A percentile compares a stretch with the other conserved stretches of the same genome.
These are phyloP conservation scores for Gnathonemus echidnorhynchus DNA, from an alignment of 2,113 vertebrate species.

Conservation along the genomic window DNA sequence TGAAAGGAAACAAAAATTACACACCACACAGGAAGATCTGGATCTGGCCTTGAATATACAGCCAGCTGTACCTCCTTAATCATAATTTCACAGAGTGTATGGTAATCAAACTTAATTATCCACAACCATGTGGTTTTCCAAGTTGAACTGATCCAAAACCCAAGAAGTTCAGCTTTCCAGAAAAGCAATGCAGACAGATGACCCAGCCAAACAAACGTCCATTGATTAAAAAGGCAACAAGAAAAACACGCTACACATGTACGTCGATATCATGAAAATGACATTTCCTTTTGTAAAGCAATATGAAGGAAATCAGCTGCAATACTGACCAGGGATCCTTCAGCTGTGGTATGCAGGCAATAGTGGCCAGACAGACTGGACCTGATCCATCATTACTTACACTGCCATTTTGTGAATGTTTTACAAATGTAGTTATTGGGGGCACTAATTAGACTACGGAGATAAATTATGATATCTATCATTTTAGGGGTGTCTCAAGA, in stretches of 20 bases:
- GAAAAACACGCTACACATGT: background rate
- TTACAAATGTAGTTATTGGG: background rate
- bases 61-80: background rate
- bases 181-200: background rate
- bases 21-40: background rate
- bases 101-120: background rate
- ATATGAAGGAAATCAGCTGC: background rate
- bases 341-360: background rate
- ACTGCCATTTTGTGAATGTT: background rate
- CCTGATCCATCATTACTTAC: background rate
- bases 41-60: background rate
- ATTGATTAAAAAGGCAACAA: background rate
- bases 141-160: background rate
- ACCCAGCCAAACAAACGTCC: background rate
- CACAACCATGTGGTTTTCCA: background rate
- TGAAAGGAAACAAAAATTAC: background rate
- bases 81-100: background rate
- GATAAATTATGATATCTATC: background rate
- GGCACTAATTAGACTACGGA: background rate
- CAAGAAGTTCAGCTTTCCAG: background rate
- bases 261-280: background rate
- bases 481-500: background rate
- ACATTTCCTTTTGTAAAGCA: background rate
- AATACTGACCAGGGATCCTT: background rate
- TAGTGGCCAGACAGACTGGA: background rate